A percentile compares a stretch with the other conserved stretches of the same genome.
phyloP scores from a whole-genome alignment of 2,113 vertebrate species.

The Echinops telfairi region DNA sequence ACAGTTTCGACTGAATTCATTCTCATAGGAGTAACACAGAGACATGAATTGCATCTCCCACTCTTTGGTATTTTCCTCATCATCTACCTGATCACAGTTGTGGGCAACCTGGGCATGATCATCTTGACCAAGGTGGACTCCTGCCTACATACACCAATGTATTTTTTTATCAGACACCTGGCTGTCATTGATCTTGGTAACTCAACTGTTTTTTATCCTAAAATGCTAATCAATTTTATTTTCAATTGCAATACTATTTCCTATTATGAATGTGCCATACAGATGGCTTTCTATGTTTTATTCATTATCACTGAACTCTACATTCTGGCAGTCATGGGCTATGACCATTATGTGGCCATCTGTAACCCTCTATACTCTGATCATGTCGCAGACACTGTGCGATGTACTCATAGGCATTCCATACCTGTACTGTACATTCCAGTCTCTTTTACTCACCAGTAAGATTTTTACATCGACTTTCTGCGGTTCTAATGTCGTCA shows the following conservation, averaged over 20 bases:
- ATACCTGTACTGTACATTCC: background rate
- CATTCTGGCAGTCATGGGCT: background rate
- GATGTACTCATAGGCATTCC: background rate
- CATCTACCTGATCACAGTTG: background rate
- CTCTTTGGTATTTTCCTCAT: conserved; percentile 63
- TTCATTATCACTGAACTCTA: background rate
- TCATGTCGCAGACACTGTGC: background rate
- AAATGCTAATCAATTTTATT: conserved; percentile 62
- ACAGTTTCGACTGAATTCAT: conserved; percentile 6
- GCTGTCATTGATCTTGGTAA: conserved; percentile 68
- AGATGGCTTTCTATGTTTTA: conserved; percentile 60
- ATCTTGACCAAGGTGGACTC: background rate
- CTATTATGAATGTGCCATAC: background rate
- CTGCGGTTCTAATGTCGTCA: background rate
- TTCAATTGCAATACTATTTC: conserved; percentile 53
- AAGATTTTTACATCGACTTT: background rate
- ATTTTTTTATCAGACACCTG: conserved; percentile 76
- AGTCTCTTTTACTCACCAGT: background rate
- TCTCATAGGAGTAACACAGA: background rate
- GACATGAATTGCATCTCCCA: background rate
- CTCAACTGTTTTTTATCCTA: conserved; percentile 70
- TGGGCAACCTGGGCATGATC: conserved; percentile 55
- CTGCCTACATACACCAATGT: conserved; percentile 68
- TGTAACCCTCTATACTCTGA: conserved; percentile 54
- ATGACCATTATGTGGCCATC: conserved; percentile 61